Base-by-base conservation (phyloP, 2,113 vertebrate species). In the Scopus umbretta region DNA sequence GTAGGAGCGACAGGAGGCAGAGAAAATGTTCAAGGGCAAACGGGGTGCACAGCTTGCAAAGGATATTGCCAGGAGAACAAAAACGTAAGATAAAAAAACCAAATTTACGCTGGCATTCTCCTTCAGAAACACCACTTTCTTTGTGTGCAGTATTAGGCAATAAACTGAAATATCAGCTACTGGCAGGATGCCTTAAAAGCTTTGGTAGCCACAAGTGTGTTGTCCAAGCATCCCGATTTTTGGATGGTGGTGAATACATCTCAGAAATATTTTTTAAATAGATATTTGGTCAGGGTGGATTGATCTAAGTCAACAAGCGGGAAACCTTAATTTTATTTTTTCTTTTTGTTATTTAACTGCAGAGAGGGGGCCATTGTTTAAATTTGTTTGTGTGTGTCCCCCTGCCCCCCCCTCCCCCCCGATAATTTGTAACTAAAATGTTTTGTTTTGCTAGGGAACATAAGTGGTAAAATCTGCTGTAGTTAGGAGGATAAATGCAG, bases 1-100 rank as follows among this genome's bases (percentile, higher is more conserved):
- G 96, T 98, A 99, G 99, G 99, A 99, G 98, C 99, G 99, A 95
- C 99, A 99, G 98, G 99, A 99, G 98, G 99, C 99, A 96, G 99
- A 99, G 99, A 99, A 99, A 99, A 99, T 99, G 99, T 99, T 99
- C 99, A 99, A 99, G 98, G 99, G 99, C 98, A 99, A 99, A 98
- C 99, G 99, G 96, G 99, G 99, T 98, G 99, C 99, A 98, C 99
- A 99, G 96, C 99, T 99, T 98, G 99, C 99, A 98, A 99, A 99
- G 99, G 99, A 99, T 98, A 99, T 99, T 99, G 99, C 98, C 99
- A 99, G 98, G 98, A 99, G 98, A 98, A 98, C 99, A 82, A 99
- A 99, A 99, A 99, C 99, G 99, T 99, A 99, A 99, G 99, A 99
- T 86, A 98, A 96, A 94, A 97, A 96, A 97, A 96, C 76, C 89